Conservation (phyloP, 2,797 vertebrate genomes). For the Sphenodon punctatus region DNA sequence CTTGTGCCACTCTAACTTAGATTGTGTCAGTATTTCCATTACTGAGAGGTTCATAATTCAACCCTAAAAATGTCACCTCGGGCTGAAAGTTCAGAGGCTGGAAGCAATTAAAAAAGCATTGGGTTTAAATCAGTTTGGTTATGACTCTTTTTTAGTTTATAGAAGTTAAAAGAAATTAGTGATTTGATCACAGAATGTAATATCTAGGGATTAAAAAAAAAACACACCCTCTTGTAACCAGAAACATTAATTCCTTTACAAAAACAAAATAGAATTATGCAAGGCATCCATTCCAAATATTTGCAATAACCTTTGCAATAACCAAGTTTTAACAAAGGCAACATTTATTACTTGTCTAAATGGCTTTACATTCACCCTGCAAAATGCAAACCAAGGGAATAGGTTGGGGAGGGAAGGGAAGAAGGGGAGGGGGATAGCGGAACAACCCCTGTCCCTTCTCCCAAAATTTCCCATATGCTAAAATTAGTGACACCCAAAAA, state of each 20-base stretch:
- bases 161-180: background rate
- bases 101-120: constrained; percentile 2
- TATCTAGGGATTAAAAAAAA: background rate
- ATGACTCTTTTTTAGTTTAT: background rate
- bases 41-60: constrained; percentile 13
- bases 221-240: background rate
- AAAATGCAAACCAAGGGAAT: no score
- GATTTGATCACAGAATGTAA: no score
- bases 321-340: no score
- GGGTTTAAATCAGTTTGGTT: constrained; percentile 6
- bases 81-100: background rate
- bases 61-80: background rate
- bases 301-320: no score
- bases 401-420: no score
- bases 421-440: no score
- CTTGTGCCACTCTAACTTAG: background rate
- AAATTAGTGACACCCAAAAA: no score
- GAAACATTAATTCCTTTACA: background rate
- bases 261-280: no score
- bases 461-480: no score
- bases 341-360: no score
- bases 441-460: no score
- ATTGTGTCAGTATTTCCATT: background rate
- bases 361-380: no score
- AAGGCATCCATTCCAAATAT: background rate